phyloP scores from a whole-genome alignment of 1,140 invertebrate species.

The Lucilia sericata region DNA sequence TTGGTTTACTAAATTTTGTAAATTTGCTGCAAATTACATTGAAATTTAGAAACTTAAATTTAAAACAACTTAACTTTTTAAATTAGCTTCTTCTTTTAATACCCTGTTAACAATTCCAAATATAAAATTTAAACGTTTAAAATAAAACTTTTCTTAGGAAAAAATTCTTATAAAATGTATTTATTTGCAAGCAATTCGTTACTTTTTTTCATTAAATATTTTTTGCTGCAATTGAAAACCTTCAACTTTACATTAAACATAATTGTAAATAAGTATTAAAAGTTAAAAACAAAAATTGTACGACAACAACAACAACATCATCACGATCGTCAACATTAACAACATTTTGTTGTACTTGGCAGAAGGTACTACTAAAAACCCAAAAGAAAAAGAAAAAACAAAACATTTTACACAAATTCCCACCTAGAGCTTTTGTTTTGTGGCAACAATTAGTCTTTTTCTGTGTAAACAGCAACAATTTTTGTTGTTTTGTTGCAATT shows the following conservation, averaged over 20 bases:
- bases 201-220: not conserved
- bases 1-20: too few species aligned
- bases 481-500: not conserved
- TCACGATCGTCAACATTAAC: not conserved
- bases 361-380: not conserved
- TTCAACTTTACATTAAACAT: not conserved
- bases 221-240: not conserved
- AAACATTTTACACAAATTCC: conserved; percentile 33
- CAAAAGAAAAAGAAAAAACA: not conserved
- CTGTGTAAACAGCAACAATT: conserved; percentile 40
- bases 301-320: not conserved
- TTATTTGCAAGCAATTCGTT: not conserved
- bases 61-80: not conserved
- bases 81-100: not conserved
- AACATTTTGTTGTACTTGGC: not conserved
- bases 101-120: not conserved
- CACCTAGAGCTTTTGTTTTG: conserved; percentile 33
- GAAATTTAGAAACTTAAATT: too few species aligned
- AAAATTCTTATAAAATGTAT: conserved; percentile 34
- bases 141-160: not conserved
- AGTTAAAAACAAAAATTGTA: not conserved
- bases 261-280: not conserved
- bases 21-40: too few species aligned
- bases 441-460: conserved; percentile 43
- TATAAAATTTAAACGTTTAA: not conserved